A percentile compares a stretch with the other conserved stretches of the same genome.
phyloP scores from a whole-genome alignment of 1,140 invertebrate genomes.

The Drosophila punjabiensis region DNA sequence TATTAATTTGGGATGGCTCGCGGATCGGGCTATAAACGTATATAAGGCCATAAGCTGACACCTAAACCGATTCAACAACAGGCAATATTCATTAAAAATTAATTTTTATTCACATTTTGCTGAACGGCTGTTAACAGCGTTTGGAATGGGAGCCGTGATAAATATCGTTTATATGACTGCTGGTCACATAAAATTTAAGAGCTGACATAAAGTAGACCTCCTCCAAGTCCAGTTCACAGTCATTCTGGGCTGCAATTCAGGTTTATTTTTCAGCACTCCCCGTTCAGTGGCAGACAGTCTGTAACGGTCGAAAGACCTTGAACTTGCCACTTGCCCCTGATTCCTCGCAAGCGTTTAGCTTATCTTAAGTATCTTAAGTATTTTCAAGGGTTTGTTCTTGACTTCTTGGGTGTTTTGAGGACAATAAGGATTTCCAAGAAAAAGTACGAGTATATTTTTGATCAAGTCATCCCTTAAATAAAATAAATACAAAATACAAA shows the following conservation, averaged over 20 bases:
- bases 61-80: slow-evolving; percentile 20
- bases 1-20: slow-evolving; percentile 57
- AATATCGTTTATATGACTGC: slow-evolving; percentile 51
- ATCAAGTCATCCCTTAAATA: background rate
- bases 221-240: slow-evolving; percentile 38
- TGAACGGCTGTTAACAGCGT: slow-evolving; percentile 38
- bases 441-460: background rate
- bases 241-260: slow-evolving; percentile 21
- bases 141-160: slow-evolving; percentile 16
- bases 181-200: slow-evolving; percentile 46
- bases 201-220: slow-evolving; percentile 43
- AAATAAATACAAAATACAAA: background rate
- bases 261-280: slow-evolving; percentile 18
- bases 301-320: slow-evolving; percentile 63
- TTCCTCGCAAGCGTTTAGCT: slow-evolving; percentile 11
- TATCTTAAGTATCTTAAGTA: slow-evolving; percentile 5
- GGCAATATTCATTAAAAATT: slow-evolving; percentile 52
- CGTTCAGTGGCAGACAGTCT: slow-evolving; percentile 9
- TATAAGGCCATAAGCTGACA: slow-evolving; percentile 45
- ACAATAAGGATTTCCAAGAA: background rate
- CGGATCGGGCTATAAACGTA: slow-evolving; percentile 31
- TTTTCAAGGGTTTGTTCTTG: slow-evolving; percentile 21
- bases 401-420: slow-evolving; percentile 2
- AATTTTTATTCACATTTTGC: slow-evolving; percentile 47
- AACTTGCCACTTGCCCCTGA: slow-evolving; percentile 59